Conservation (phyloP, 2,888 invertebrate genomes). For the Neoascia interrupta region DNA sequence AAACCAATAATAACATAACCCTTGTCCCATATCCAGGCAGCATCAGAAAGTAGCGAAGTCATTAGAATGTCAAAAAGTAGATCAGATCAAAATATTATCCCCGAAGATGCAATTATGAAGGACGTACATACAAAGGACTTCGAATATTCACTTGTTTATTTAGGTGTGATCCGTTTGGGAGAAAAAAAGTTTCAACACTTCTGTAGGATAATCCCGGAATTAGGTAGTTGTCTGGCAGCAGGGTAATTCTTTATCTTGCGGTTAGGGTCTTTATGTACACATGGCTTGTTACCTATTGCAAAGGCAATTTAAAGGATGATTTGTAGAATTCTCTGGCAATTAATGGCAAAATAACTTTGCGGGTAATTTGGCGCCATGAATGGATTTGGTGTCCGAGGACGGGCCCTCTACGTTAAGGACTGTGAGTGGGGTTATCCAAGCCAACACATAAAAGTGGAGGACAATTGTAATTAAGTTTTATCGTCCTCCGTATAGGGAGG, state of each 20-base stretch:
- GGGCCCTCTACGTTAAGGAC: too few relatives aligned
- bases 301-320: too few relatives aligned
- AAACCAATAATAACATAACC: conserved; percentile 54
- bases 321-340: too few relatives aligned
- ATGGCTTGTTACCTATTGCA: too few relatives aligned
- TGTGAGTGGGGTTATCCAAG: too few relatives aligned
- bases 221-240: conserved; percentile 34
- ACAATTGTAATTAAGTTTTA: too few relatives aligned
- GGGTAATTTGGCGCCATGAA: too few relatives aligned
- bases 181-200: conserved; percentile 34
- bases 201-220: conserved; percentile 36
- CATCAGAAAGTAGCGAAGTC: conserved; percentile 14
- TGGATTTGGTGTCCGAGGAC: too few relatives aligned
- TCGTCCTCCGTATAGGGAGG: too few relatives aligned
- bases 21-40: conserved; percentile 2
- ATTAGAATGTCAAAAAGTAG: conserved; percentile 55
- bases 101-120: conserved; percentile 59
- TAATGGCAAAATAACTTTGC: too few relatives aligned
- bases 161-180: conserved; percentile 62
- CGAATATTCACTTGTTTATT: conserved; percentile 43
- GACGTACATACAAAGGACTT: conserved; percentile 25
- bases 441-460: too few relatives aligned
- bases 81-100: conserved; percentile 68
- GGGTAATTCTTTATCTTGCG: conserved; percentile 39
- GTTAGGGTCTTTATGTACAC: too few relatives aligned